phyloP scores from a whole-genome alignment of 2,888 invertebrate genomes.

The Invenusta paracnida region DNA sequence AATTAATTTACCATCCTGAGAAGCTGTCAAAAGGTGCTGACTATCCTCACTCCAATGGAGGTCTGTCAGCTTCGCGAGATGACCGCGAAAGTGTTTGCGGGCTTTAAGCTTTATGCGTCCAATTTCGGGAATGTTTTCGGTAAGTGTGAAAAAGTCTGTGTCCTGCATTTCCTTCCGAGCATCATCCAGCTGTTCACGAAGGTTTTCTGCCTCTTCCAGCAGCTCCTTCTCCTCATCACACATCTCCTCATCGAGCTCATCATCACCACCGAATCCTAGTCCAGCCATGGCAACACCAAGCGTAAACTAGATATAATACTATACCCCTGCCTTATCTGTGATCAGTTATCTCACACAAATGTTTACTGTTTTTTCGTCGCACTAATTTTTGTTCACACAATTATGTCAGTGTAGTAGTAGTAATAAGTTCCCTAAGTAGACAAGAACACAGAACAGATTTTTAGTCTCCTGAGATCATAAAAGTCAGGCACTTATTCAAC shows the following conservation, averaged over 20 bases:
- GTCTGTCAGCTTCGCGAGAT: slow-evolving; percentile 40
- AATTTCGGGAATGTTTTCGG: slow-evolving; percentile 38
- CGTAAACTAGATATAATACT: background rate
- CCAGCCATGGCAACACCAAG: background rate
- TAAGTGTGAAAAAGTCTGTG: slow-evolving; percentile 38
- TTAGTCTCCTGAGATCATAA: background rate
- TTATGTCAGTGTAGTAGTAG: background rate
- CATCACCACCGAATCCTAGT: background rate
- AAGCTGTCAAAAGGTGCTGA: slow-evolving; percentile 36
- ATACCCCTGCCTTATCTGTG: no score
- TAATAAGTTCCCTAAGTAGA: background rate
- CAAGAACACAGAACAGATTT: background rate
- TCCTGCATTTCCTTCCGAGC: slow-evolving; percentile 40
- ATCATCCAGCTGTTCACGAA: slow-evolving; percentile 32
- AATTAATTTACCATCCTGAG: slow-evolving; percentile 42
- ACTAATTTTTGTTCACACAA: no score
- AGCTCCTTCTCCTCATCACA: slow-evolving; percentile 39
- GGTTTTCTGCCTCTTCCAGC: slow-evolving; percentile 27
- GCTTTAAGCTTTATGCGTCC: slow-evolving; percentile 39
- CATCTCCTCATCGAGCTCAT: slow-evolving; percentile 33
- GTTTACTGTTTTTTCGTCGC: no score
- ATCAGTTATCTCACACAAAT: no score
- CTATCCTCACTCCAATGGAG: slow-evolving; percentile 40
- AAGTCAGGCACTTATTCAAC: background rate
- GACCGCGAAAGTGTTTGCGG: slow-evolving; percentile 40